Base-by-base conservation (phyloP, 2,888 invertebrate genomes). In the Netelia virgata region DNA sequence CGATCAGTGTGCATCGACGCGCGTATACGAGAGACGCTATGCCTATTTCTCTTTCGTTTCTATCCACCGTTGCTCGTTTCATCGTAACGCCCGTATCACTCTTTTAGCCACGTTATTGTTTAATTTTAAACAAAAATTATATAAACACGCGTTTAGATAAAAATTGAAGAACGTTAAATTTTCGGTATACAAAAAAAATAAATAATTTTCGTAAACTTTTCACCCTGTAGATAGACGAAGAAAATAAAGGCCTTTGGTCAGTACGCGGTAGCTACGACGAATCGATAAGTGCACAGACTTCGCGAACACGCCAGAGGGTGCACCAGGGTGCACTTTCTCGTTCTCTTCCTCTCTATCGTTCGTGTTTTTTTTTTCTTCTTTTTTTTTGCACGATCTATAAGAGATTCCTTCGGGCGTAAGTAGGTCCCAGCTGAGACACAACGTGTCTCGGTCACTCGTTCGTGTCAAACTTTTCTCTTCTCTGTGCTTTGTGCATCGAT, bases 1-100 rank as follows among this genome's bases (percentile, higher is more conserved):
- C 92, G 93, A 93, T 93, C 93, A 93, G 90, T 87, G 89, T 86
- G 88, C 89, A 86, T 79, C 83, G 84, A 72, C 82, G 86, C 87
- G 87, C 81, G 81, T 85, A 87, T 84, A 81, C 79, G 47, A 82
- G 55, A n/a, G 18, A 20, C 8, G 9, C 43, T 0, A 18, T 61
- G 5, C 36, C 36, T 69, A 14, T 23, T 0, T 43, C 61, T 20
- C 28, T 41, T 8, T 61, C 28, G 16, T 3, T 53, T n/a, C 8
- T 11, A 18, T 23, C 23, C 36, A 8, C 5, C 11, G 9, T n/a
- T 5, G 16, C 10, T 11, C 36, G 11, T 9, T 6, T 53, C 53
- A n/a, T 53, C 53, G 1, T 16, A 53, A 6, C 6, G 5, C 2
- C 6, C 53, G 53, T 53, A 16, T n/a, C n/a, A 53, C 53, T n/a